Conservation (phyloP, 2,797 vertebrate species). For the Benthosema pterotum region DNA sequence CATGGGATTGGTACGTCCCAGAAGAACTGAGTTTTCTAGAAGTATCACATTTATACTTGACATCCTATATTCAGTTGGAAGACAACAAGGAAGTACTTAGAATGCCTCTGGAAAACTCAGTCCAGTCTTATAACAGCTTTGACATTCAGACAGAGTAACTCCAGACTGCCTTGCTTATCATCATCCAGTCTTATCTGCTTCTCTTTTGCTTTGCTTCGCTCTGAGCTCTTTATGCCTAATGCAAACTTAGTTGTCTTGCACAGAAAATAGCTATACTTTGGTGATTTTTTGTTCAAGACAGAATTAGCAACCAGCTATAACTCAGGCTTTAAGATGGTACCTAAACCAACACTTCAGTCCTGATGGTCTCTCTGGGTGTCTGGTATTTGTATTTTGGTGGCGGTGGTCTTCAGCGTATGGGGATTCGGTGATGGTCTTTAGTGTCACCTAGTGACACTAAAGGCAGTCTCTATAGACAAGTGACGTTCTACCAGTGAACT, state of each 20-base stretch:
- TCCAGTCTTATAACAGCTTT: background rate
- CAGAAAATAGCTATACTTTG: no score
- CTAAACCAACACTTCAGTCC: constrained; percentile 61
- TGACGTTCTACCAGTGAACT: background rate
- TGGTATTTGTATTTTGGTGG: constrained; percentile 15
- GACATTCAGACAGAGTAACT: constrained; percentile 8
- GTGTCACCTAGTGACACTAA: constrained; percentile 15
- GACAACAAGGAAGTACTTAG: constrained; percentile 1
- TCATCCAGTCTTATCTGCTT: constrained; percentile 30
- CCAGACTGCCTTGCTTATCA: constrained; percentile 8
- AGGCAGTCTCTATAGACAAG: background rate
- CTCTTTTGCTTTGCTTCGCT: constrained; percentile 60
- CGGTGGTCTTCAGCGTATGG: constrained; percentile 38
- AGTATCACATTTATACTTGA: background rate
- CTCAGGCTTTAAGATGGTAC: constrained; percentile 57
- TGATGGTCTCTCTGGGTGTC: constrained; percentile 61
- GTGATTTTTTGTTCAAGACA: no score
- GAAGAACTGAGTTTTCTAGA: background rate
- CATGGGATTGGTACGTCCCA: background rate
- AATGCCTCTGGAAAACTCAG: background rate
- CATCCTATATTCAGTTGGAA: background rate
- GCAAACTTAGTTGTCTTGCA: no score
- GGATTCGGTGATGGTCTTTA: constrained; percentile 51
- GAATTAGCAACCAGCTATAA: no score
- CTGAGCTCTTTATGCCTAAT: constrained; percentile 8